phyloP scores from a whole-genome alignment of 2,113 vertebrate species.

The Rhinolophus sinicus region DNA sequence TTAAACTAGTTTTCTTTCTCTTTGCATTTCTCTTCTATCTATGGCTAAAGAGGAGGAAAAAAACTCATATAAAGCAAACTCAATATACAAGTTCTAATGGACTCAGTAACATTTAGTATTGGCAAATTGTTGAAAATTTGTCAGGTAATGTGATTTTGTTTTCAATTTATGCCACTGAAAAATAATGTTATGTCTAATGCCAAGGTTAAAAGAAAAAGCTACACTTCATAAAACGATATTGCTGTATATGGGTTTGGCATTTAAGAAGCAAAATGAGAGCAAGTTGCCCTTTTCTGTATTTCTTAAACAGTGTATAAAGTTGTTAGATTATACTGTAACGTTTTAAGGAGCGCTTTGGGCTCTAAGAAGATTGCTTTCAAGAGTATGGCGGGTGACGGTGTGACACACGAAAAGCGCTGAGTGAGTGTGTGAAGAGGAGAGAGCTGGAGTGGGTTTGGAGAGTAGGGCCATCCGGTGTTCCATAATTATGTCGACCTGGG shows the following conservation, averaged over 20 bases:
- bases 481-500: not conserved
- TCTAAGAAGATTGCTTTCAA: conserved; percentile 72
- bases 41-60: conserved; percentile 28
- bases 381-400: not conserved
- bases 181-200: conserved; percentile 74
- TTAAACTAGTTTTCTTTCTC: conserved; percentile 38
- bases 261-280: conserved; percentile 80
- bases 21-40: conserved; percentile 48
- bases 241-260: conserved; percentile 77
- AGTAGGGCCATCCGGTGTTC: not conserved
- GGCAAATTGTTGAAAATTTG: conserved; percentile 78
- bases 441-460: not conserved
- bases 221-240: conserved; percentile 70
- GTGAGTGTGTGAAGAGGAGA: not conserved
- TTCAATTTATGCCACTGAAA: conserved; percentile 76
- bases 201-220: conserved; percentile 44
- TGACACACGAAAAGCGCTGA: conserved; percentile 11
- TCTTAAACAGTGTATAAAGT: conserved; percentile 82
- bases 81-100: conserved; percentile 73
- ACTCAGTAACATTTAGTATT: conserved; percentile 73
- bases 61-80: conserved; percentile 64
- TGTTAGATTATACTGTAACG: conserved; percentile 79
- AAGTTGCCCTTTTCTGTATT: conserved; percentile 80
- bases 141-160: conserved; percentile 79
- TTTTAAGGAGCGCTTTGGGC: conserved; percentile 79